phyloP scores from a whole-genome alignment of 2,888 invertebrate genomes.

The Rhagonycha lutea region DNA sequence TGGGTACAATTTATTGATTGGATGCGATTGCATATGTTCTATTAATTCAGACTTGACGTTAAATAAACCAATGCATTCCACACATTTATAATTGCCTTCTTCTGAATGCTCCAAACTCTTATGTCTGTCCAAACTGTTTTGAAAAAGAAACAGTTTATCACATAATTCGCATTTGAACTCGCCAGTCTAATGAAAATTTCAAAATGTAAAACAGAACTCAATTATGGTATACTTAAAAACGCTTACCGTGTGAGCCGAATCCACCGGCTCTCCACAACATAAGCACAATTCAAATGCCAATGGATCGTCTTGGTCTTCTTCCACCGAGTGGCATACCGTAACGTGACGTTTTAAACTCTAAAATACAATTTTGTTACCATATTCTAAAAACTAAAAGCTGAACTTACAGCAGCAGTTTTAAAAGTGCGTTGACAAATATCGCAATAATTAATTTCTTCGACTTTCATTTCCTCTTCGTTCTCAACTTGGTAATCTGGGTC shows the following conservation, averaged over 20 bases:
- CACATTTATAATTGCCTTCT: constrained; percentile 63
- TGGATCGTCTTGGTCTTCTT: constrained; percentile 45
- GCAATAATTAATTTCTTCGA: constrained; percentile 40
- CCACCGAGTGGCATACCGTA: constrained; percentile 44
- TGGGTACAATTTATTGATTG: constrained; percentile 62
- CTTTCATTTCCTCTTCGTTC: constrained; percentile 4
- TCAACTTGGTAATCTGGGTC: constrained; percentile 19
- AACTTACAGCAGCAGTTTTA: constrained; percentile 47
- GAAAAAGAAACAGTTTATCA: constrained; percentile 72
- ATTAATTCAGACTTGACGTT: constrained; percentile 64
- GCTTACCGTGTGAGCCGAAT: constrained; percentile 59
- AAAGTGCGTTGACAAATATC: constrained; percentile 45
- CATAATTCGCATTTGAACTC: constrained; percentile 65
- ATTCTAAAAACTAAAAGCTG: background rate
- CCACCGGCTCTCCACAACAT: constrained; percentile 63
- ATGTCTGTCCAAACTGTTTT: constrained; percentile 69
- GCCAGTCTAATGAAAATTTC: constrained; percentile 54
- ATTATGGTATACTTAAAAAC: background rate
- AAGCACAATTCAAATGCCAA: constrained; percentile 57
- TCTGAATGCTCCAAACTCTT: constrained; percentile 70
- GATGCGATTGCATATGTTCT: constrained; percentile 71
- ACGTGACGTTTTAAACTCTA: constrained; percentile 54
- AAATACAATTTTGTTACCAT: constrained; percentile 25
- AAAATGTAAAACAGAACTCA: constrained; percentile 3
- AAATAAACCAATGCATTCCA: constrained; percentile 69